phyloP scores from a whole-genome alignment of 2,888 invertebrate genomes.

The Cataglyphis altisquamis region DNA sequence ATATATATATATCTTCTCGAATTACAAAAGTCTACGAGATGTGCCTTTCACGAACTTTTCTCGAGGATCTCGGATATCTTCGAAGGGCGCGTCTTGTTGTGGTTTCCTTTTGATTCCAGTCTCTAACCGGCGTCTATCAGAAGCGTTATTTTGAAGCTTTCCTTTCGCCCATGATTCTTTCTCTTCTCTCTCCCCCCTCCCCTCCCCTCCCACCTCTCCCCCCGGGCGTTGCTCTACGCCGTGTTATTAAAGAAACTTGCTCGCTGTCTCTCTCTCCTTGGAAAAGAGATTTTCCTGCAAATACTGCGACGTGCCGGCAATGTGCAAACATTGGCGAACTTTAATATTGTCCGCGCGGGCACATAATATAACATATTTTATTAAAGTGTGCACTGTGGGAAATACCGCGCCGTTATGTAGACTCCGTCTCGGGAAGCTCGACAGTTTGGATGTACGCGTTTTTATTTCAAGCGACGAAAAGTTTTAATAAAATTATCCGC shows the following conservation, averaged over 20 bases:
- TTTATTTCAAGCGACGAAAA: not conserved
- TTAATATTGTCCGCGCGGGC: slow-evolving; percentile 47
- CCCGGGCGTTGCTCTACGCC: not conserved
- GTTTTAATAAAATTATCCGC: not conserved
- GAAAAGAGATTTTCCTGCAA: slow-evolving; percentile 38
- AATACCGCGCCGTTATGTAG: slow-evolving; percentile 20
- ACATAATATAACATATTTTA: slow-evolving; percentile 54
- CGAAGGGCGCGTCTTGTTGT: slow-evolving; percentile 44
- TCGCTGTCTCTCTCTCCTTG: slow-evolving; percentile 18
- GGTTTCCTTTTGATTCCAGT: slow-evolving; percentile 46
- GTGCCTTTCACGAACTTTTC: slow-evolving; percentile 62
- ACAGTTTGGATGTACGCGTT: not conserved
- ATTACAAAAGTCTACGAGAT: slow-evolving; percentile 59
- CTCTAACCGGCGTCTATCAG: slow-evolving; percentile 16
- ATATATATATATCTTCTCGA: slow-evolving; percentile 9
- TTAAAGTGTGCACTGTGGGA: slow-evolving; percentile 38
- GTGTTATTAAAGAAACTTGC: slow-evolving; percentile 52
- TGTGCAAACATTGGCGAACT: slow-evolving; percentile 48
- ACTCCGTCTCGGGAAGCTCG: not conserved
- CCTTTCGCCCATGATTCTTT: slow-evolving; percentile 11
- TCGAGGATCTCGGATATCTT: slow-evolving; percentile 64
- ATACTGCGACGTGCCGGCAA: slow-evolving; percentile 37
- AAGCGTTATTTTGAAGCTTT: slow-evolving; percentile 55
- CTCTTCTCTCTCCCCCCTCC: not conserved
- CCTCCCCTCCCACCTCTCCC: not conserved